Conservation (phyloP, 1,140 invertebrate species). For the Ceratina japonica region DNA sequence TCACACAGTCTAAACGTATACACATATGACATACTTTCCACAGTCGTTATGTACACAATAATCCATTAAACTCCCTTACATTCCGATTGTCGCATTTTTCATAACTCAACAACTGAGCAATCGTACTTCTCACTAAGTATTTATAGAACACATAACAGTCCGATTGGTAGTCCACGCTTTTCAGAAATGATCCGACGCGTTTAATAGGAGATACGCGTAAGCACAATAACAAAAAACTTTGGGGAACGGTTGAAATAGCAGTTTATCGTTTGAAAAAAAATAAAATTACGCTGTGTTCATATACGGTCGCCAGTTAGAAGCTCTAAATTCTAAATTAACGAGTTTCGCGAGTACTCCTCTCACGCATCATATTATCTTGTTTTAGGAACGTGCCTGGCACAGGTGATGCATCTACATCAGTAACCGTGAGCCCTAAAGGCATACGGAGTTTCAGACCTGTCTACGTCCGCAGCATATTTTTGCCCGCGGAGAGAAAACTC, state of each 20-base stretch:
- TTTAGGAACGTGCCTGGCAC: slow-evolving; percentile 7
- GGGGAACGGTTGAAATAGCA: slow-evolving; percentile 2
- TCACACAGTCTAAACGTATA: too few relatives aligned
- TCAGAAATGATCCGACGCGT: neutral
- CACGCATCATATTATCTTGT: slow-evolving; percentile 3
- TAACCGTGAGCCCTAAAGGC: slow-evolving; percentile 25
- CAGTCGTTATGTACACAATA: neutral
- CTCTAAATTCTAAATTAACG: slow-evolving; percentile 19
- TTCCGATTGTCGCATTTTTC: too few relatives aligned
- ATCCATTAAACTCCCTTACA: neutral
- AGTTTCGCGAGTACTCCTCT: slow-evolving; percentile 25
- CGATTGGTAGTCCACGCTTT: slow-evolving; percentile 40
- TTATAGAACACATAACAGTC: neutral
- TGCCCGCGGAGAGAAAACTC: slow-evolving; percentile 8
- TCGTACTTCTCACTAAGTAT: neutral
- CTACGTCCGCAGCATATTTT: slow-evolving; percentile 10
- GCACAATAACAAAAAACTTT: neutral
- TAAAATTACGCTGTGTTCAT: slow-evolving; percentile 6
- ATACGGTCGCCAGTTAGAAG: neutral
- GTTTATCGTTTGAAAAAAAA: slow-evolving; percentile 23
- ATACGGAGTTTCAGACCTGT: slow-evolving; percentile 15
- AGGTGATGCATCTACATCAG: slow-evolving; percentile 32
- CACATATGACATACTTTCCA: too few relatives aligned
- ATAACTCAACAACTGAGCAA: too few relatives aligned
- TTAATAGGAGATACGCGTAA: neutral